Base-by-base conservation (phyloP, 2,797 vertebrate genomes). In the Glossophaga mutica region DNA sequence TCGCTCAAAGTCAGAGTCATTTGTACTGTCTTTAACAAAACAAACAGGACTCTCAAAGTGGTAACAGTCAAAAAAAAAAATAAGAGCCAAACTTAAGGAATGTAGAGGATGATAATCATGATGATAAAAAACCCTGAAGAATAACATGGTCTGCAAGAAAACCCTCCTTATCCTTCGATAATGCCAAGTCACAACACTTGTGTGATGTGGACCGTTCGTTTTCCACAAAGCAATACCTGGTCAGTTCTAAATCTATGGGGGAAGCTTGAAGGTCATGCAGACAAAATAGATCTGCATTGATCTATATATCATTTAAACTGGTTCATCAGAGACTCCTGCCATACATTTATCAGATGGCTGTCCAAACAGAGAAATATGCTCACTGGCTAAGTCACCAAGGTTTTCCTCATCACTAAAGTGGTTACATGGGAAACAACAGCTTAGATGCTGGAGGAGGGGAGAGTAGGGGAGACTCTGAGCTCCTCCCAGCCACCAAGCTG, bases 11-110 rank as follows among this genome's bases (percentile, higher is more conserved):
- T 95, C 57, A 81, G 77, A 95, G 84, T 91, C 94, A 95, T 95
- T 90, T 96, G 94, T 95, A 95, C 44, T 81, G 74, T 90, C 90
- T 95, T 97, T 67, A 94, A 62, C 22, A 87, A 96, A 95, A 91
- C 90, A 97, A 96, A 88, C 65, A 92, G 76, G 73, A 78, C 19
- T 96, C 79, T 91, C 42, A 34, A 85, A 21, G 81, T 86, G 86
- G 55, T 52, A 91, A 84, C 62, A 73, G 71, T 81, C 29, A 89
- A 52, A 92, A 65, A 59, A 32, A 62, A 62, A 94, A 88, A 26
- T 2, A 44, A 91, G 11, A 42, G 57, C 44, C 83, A 92, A 48
- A 77, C 32, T 91, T 91, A 19, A 26, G 29, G 70, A 89, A 57
- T 59, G 37, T 71, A 67, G 71, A 86, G 57, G 90, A 91, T 62